Evolutionary conservation across 2,888 invertebrate genomes (phyloP).

Genomic region (Nebria salina): DNA sequence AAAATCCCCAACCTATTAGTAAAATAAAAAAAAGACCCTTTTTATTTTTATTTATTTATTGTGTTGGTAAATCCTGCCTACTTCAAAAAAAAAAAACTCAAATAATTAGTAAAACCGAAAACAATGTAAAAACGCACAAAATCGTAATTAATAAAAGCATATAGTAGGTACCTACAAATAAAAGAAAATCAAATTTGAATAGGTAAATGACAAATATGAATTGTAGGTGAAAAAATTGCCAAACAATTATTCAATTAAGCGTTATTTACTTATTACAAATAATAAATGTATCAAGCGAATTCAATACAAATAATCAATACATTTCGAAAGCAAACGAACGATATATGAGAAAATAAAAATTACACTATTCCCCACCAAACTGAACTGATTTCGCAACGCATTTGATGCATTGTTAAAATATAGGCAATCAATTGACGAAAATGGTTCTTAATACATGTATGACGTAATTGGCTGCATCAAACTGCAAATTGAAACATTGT

Average conservation of each 20-base stretch:
- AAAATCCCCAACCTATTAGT: neutral
- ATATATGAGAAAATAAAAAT: neutral
- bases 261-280: constrained; percentile 38
- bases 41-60: constrained; percentile 18
- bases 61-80: neutral
- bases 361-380: too few species aligned
- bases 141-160: neutral
- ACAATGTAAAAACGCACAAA: neutral
- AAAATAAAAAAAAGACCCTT: neutral
- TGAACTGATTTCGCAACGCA: too few species aligned
- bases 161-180: neutral
- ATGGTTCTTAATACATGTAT: too few species aligned
- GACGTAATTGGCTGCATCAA: too few species aligned
- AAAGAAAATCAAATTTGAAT: neutral
- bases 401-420: too few species aligned
- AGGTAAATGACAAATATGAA: neutral
- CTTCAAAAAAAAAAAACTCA: neutral
- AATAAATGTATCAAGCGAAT: constrained; percentile 19
- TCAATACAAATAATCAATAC: neutral
- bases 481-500: too few species aligned
- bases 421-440: too few species aligned
- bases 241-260: constrained; percentile 40
- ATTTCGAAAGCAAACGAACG: neutral
- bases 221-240: neutral
- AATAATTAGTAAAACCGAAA: neutral